Evolutionary conservation across 2,888 invertebrate species (phyloP).

Genomic region (Ormyrus thymus): DNA sequence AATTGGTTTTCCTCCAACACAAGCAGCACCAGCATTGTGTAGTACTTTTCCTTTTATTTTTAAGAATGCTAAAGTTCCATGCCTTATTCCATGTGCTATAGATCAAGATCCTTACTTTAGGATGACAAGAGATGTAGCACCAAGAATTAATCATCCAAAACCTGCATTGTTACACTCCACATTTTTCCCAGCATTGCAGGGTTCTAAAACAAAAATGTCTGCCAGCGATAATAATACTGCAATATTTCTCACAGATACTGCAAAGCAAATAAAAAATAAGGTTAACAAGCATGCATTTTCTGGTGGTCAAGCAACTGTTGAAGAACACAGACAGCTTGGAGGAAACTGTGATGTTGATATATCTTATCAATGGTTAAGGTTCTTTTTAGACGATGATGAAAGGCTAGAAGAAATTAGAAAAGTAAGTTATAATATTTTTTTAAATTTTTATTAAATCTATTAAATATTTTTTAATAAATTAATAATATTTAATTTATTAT

Average conservation of each 20-base stretch:
- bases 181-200: slow-evolving; percentile 96
- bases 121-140: slow-evolving; percentile 95
- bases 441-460: neutral
- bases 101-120: slow-evolving; percentile 99
- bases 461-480: slow-evolving; percentile 26
- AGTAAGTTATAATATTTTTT: slow-evolving; percentile 70
- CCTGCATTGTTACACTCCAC: slow-evolving; percentile 90
- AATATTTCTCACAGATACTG: slow-evolving; percentile 95
- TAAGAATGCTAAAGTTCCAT: slow-evolving; percentile 84
- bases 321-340: slow-evolving; percentile 92
- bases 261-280: slow-evolving; percentile 97
- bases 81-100: slow-evolving; percentile 97
- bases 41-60: slow-evolving; percentile 95
- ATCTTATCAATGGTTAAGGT: slow-evolving; percentile 94
- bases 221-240: slow-evolving; percentile 95
- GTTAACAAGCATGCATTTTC: slow-evolving; percentile 98
- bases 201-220: slow-evolving; percentile 98
- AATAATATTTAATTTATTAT: slow-evolving; percentile 39
- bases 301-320: slow-evolving; percentile 94
- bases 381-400: slow-evolving; percentile 96
- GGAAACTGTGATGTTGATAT: slow-evolving; percentile 98
- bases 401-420: slow-evolving; percentile 84
- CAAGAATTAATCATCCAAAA: slow-evolving; percentile 89
- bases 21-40: slow-evolving; percentile 95
- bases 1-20: slow-evolving; percentile 96